phyloP scores from a whole-genome alignment of 2,797 vertebrate genomes.

The Carapus acus region DNA sequence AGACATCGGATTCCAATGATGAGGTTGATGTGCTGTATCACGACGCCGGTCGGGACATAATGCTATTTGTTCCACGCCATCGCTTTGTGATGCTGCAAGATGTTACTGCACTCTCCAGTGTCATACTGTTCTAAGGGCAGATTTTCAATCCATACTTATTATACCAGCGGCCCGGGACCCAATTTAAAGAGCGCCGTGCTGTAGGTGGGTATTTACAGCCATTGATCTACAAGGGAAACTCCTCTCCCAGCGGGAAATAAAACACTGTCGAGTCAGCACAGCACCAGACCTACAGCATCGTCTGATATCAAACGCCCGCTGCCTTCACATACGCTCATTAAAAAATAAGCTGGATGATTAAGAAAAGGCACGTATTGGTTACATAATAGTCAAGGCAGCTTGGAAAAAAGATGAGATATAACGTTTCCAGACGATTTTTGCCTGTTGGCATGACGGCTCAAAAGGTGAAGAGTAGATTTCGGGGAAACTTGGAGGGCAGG shows the following conservation, averaged over 20 bases:
- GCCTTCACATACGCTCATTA: constrained; percentile 9
- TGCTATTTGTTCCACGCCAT: constrained; percentile 67
- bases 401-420: not conserved
- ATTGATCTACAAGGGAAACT: constrained; percentile 49
- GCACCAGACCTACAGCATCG: constrained; percentile 15
- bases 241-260: constrained; percentile 44
- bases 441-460: too few relatives aligned
- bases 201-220: constrained; percentile 39
- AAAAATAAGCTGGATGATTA: not conserved
- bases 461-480: too few relatives aligned
- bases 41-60: constrained; percentile 60
- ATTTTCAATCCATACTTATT: constrained; percentile 68
- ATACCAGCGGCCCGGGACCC: constrained; percentile 44
- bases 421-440: too few relatives aligned
- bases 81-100: constrained; percentile 55
- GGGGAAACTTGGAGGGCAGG: too few relatives aligned
- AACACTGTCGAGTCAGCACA: constrained; percentile 35
- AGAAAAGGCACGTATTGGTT: not conserved
- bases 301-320: constrained; percentile 12
- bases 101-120: constrained; percentile 52
- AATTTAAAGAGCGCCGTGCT: constrained; percentile 54
- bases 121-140: constrained; percentile 46
- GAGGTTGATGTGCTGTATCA: constrained; percentile 66
- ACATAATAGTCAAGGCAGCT: not conserved
- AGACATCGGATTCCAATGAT: constrained; percentile 59